Conservation (phyloP, 1,140 invertebrate species). For the Leptopilina boulardi region DNA sequence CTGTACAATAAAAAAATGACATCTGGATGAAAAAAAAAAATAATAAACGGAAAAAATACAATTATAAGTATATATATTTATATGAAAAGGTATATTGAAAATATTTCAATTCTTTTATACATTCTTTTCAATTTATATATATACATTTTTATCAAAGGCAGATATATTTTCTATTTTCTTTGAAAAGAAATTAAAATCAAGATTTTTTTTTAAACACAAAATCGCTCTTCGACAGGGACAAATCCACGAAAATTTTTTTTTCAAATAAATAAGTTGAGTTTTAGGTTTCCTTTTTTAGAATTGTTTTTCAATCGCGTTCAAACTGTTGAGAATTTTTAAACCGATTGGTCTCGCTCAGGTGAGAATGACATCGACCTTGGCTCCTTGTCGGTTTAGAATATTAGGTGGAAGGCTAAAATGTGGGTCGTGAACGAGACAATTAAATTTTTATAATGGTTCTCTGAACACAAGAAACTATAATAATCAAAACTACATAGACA, state of each 20-base stretch:
- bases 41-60: background rate
- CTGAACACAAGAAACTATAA: slow-evolving; percentile 38
- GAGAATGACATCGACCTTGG: slow-evolving; percentile 19
- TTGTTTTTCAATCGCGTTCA: background rate
- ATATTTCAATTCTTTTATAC: no score
- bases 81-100: no score
- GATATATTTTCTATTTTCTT: no score
- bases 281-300: no score
- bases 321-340: slow-evolving; percentile 47
- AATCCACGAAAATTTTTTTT: no score
- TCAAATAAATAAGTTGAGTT: no score
- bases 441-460: slow-evolving; percentile 41
- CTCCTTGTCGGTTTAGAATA: slow-evolving; percentile 21
- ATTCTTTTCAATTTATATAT: no score
- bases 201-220: no score
- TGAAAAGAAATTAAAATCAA: no score
- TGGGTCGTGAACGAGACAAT: slow-evolving; percentile 37
- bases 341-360: slow-evolving; percentile 55
- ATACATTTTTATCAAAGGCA: no score
- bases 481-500: slow-evolving; percentile 3
- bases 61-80: no score
- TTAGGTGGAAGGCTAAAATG: slow-evolving; percentile 3
- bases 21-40: slow-evolving; percentile 28
- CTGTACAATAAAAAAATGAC: background rate
- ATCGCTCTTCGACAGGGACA: no score